Evolutionary conservation across 2,113 vertebrate genomes (phyloP).

Genomic region (Myanophis thanlyinensis): DNA sequence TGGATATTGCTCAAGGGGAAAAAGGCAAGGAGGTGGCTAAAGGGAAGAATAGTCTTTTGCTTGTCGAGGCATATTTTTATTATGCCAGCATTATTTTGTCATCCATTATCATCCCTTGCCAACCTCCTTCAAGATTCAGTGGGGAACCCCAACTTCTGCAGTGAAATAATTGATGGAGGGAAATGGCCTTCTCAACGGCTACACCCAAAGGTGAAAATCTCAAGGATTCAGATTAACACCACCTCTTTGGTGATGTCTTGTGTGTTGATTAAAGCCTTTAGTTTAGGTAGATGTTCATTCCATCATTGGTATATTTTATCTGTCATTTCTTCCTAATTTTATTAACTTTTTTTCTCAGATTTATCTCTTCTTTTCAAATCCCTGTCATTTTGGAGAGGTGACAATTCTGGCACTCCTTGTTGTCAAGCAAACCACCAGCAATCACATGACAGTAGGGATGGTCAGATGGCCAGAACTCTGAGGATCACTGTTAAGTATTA

Average conservation of each 20-base stretch:
- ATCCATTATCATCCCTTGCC: not conserved
- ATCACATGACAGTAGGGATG: not conserved
- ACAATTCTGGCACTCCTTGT: not conserved
- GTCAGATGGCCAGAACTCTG: not conserved
- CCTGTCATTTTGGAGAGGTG: no score
- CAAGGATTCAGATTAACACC: not conserved
- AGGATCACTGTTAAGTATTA: not conserved
- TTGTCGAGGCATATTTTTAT: not conserved
- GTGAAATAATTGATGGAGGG: not conserved
- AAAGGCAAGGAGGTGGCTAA: not conserved
- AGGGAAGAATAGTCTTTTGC: not conserved
- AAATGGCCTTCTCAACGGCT: not conserved
- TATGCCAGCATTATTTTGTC: not conserved
- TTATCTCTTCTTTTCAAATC: not conserved
- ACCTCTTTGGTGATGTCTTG: not conserved
- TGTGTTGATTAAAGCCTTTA: not conserved
- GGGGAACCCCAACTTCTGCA: not conserved
- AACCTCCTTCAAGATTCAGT: not conserved
- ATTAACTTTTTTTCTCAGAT: not conserved
- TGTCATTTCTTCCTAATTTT: not conserved
- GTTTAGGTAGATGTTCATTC: not conserved
- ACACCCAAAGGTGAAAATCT: not conserved
- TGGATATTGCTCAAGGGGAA: not conserved
- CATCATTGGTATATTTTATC: not conserved
- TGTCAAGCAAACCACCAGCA: not conserved